Conservation (phyloP, 2,888 invertebrate genomes). For the Mylabris sibirica region DNA sequence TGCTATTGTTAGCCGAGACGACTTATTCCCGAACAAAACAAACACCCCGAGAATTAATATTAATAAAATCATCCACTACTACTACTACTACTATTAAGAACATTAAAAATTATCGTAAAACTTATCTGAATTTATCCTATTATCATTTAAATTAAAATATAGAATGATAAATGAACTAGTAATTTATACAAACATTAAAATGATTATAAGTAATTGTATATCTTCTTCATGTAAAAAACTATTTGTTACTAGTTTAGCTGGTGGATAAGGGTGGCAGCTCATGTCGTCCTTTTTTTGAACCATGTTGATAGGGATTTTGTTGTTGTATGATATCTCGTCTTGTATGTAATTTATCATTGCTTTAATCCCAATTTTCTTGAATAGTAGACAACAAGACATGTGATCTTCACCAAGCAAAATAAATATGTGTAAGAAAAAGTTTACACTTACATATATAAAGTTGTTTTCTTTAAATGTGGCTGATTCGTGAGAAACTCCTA, state of each 20-base stretch:
- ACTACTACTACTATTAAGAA: too few relatives aligned
- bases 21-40: too few relatives aligned
- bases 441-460: too few relatives aligned
- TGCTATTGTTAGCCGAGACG: not conserved
- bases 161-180: not conserved
- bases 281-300: not conserved
- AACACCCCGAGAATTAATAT: not conserved
- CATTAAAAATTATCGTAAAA: not conserved
- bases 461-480: too few relatives aligned
- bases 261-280: constrained; percentile 13
- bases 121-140: too few relatives aligned
- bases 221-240: not conserved
- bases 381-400: constrained; percentile 7
- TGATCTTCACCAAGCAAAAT: not conserved
- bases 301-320: constrained; percentile 22
- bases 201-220: not conserved
- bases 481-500: too few relatives aligned
- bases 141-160: not conserved
- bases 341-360: constrained; percentile 23
- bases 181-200: not conserved
- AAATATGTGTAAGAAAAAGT: not conserved
- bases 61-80: not conserved
- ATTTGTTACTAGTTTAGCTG: not conserved
- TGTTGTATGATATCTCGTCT: constrained; percentile 19
- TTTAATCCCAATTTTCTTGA: constrained; percentile 17